Evolutionary conservation across 1,140 invertebrate genomes (phyloP).

Genomic region (Chrysomallon squamiferum): DNA sequence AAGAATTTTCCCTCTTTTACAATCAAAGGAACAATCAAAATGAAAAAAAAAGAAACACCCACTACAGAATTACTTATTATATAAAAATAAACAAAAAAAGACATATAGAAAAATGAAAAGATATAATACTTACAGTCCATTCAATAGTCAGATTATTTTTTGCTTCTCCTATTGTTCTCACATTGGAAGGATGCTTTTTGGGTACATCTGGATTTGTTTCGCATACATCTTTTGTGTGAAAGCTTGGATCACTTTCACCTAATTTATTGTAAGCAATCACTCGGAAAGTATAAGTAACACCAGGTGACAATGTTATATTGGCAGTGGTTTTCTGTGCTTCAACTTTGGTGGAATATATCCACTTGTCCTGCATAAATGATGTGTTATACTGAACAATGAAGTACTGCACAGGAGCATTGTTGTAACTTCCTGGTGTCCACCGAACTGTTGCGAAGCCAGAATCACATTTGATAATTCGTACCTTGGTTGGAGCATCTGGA

Average conservation of each 20-base stretch:
- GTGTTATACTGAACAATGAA: constrained; percentile 96
- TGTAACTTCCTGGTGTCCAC: constrained; percentile 79
- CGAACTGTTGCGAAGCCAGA: constrained; percentile 78
- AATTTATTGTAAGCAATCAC: constrained; percentile 94
- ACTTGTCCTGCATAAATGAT: constrained; percentile 89
- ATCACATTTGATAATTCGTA: constrained; percentile 49
- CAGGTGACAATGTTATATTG: constrained; percentile 68
- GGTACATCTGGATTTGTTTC: constrained; percentile 77
- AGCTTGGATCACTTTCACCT: constrained; percentile 67
- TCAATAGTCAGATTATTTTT: constrained; percentile 91
- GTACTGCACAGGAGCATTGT: constrained; percentile 89
- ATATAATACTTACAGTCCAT: constrained; percentile 80
- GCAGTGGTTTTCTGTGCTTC: constrained; percentile 32
- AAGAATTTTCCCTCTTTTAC: too few relatives aligned
- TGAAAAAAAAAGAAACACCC: too few relatives aligned
- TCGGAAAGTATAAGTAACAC: constrained; percentile 96
- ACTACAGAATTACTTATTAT: too few relatives aligned
- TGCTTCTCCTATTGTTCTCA: constrained; percentile 85
- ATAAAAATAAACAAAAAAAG: too few relatives aligned
- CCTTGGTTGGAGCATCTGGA: constrained; percentile 84
- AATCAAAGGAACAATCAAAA: too few relatives aligned
- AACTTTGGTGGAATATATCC: constrained; percentile 66
- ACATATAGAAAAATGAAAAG: too few relatives aligned
- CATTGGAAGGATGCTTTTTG: constrained; percentile 93
- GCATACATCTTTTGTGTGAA: constrained; percentile 61